phyloP scores from a whole-genome alignment of 2,797 vertebrate genomes.

The Dryobates pubescens region DNA sequence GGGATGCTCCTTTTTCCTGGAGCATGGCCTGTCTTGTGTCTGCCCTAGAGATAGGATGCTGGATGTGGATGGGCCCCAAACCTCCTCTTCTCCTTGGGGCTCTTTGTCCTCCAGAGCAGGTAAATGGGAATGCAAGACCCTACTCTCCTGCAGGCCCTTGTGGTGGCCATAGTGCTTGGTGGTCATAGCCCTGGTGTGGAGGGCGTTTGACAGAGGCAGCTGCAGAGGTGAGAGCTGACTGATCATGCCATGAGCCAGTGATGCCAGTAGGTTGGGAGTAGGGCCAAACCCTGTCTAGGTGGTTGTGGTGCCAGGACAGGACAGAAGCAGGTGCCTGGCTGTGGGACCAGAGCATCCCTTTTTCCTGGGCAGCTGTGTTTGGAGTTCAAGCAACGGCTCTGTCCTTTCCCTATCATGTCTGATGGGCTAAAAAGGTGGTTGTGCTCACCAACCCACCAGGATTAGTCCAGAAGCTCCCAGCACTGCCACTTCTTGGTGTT shows the following conservation, averaged over 20 bases:
- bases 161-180: neutral
- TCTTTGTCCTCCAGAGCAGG: neutral
- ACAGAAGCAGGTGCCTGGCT: neutral
- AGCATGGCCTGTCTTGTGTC: accelerated
- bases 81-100: neutral
- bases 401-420: neutral
- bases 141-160: neutral
- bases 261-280: neutral
- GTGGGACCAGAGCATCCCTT: neutral
- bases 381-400: neutral
- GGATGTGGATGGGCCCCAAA: neutral
- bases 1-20: neutral
- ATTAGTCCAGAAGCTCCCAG: neutral
- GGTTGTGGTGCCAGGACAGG: neutral
- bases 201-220: neutral
- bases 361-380: neutral
- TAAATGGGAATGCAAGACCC: neutral
- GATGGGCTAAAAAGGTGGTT: neutral
- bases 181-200: neutral
- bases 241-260: accelerated
- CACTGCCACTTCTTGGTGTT: neutral
- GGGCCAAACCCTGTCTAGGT: accelerated
- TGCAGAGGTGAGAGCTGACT: neutral
- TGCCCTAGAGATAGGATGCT: neutral
- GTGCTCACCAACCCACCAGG: neutral